Percentiles rank a stretch among this genome's conserved stretches.
Conservation (phyloP, 2,888 invertebrate genomes). For the Beris chalybata region DNA sequence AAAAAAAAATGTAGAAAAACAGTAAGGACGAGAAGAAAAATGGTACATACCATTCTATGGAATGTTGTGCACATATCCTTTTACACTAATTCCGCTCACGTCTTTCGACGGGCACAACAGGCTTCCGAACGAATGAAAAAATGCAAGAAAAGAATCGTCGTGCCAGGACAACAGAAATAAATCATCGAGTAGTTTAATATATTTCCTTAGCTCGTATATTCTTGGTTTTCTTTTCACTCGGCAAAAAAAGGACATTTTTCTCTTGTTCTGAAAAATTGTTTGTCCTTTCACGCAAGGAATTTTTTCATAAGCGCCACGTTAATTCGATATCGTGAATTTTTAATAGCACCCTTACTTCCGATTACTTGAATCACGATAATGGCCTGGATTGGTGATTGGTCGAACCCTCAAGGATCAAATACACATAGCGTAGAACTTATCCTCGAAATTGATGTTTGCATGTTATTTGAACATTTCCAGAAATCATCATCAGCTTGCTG, state of each 20-base stretch:
- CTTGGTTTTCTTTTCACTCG: constrained; percentile 14
- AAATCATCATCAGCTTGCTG: constrained; percentile 9
- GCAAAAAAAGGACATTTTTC: constrained; percentile 28
- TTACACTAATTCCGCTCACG: constrained; percentile 36
- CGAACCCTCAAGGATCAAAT: constrained; percentile 2
- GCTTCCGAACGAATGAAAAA: neutral
- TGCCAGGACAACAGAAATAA: constrained; percentile 37
- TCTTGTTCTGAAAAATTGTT: constrained; percentile 3
- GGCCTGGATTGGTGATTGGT: constrained; percentile 20
- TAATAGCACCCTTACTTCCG: constrained; percentile 21
- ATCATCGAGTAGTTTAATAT: constrained; percentile 39
- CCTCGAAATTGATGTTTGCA: constrained; percentile 27
- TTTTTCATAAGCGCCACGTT: constrained; percentile 34
- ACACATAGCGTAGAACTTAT: constrained; percentile 2
- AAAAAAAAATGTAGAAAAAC: neutral
- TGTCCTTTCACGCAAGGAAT: constrained; percentile 28
- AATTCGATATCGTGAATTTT: constrained; percentile 28
- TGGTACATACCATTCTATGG: constrained; percentile 13
- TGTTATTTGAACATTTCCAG: constrained; percentile 23
- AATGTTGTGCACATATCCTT: constrained; percentile 30
- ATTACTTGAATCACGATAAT: too few relatives aligned
- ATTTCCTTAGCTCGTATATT: constrained; percentile 31
- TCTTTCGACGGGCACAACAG: constrained; percentile 29
- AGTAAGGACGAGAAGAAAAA: constrained; percentile 15
- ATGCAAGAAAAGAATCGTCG: constrained; percentile 19